These are phyloP conservation scores for Falcunculus frontatus DNA, from an alignment of 2,113 vertebrate genomes.

Conservation along the genomic window DNA sequence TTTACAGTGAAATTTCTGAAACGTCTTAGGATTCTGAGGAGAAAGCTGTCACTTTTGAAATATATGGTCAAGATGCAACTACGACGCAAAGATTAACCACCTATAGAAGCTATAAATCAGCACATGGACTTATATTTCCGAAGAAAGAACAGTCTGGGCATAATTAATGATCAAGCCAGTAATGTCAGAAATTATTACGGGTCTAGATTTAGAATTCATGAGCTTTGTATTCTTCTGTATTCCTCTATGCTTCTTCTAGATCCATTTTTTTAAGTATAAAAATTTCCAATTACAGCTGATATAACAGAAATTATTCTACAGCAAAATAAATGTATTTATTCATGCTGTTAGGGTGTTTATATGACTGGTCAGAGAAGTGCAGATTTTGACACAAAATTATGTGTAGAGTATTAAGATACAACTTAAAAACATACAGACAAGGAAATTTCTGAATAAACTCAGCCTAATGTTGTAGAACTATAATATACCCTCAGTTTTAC, in stretches of 20 bases:
- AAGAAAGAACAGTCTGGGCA: background rate
- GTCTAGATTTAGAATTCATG: background rate
- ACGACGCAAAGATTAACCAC: conserved; percentile 27
- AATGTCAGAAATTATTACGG: conserved; percentile 17
- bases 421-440: background rate
- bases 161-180: background rate
- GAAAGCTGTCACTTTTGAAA: conserved; percentile 45
- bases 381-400: background rate
- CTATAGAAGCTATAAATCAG: conserved; percentile 23
- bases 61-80: conserved; percentile 8
- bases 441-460: background rate
- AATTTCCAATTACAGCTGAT: background rate
- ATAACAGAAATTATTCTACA: background rate
- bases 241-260: background rate
- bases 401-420: background rate
- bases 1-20: conserved; percentile 33
- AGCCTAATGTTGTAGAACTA: background rate
- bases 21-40: background rate
- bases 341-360: background rate
- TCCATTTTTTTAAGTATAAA: background rate
- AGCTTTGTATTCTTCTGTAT: background rate
- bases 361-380: background rate
- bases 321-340: background rate
- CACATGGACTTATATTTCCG: background rate
- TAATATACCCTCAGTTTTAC: background rate